These are phyloP conservation scores for Saxicola maurus DNA, from an alignment of 2,797 vertebrate species.

Conservation along the genomic window DNA sequence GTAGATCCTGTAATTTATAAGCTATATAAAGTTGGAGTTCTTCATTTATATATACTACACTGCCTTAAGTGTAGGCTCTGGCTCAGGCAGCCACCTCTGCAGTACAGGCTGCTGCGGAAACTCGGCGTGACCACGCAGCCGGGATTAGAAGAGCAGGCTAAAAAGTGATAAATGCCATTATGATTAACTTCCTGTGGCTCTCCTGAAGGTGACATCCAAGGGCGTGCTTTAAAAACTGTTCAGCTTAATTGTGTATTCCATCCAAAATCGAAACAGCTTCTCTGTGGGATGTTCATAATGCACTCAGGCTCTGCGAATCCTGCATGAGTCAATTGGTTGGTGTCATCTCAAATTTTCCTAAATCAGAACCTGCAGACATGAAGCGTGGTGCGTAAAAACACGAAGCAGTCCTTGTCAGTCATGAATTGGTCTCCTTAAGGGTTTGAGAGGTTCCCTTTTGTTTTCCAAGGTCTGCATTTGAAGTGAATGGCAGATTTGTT, in stretches of 20 bases:
- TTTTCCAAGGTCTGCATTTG: neutral
- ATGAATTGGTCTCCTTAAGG: neutral
- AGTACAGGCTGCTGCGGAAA: neutral
- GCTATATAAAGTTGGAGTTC: neutral
- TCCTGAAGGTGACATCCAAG: conserved; percentile 36
- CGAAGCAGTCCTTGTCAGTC: neutral
- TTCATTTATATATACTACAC: neutral
- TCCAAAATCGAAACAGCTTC: conserved; percentile 6
- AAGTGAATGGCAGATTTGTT: neutral
- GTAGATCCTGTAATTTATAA: conserved; percentile 1
- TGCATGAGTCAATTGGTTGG: conserved; percentile 11
- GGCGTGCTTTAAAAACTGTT: neutral
- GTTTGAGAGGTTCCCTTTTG: neutral
- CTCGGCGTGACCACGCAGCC: neutral
- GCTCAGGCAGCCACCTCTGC: neutral
- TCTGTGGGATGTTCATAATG: conserved; percentile 26
- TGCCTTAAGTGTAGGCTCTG: neutral
- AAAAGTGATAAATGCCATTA: neutral
- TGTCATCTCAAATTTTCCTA: neutral
- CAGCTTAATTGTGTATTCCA: neutral
- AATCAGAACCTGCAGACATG: neutral
- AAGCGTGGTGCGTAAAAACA: rapidly evolving
- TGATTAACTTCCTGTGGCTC: conserved; percentile 10
- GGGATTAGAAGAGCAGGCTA: neutral
- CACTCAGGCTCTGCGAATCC: neutral